These are phyloP conservation scores for Himantopus leucocephalus DNA, from an alignment of 2,113 vertebrate genomes.

Conservation along the genomic window DNA sequence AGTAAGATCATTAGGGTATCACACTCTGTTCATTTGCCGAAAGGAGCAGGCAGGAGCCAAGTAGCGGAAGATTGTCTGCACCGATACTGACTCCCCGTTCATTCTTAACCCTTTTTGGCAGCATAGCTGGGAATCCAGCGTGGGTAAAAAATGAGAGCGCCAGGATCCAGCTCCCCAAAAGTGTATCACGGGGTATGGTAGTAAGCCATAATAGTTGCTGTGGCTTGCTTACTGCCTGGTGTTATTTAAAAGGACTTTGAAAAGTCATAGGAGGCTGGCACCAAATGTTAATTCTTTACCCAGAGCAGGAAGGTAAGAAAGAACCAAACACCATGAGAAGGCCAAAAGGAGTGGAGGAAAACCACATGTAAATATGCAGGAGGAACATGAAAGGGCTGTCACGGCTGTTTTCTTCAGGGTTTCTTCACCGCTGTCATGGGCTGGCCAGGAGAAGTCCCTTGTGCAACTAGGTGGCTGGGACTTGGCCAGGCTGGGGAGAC, in stretches of 20 bases:
- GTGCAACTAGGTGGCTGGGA: not conserved
- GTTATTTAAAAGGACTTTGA: not conserved
- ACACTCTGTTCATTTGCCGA: not conserved
- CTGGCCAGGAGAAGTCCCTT: not conserved
- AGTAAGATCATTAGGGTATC: not conserved
- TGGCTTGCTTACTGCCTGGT: not conserved
- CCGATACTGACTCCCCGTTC: not conserved
- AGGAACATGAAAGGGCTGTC: not conserved
- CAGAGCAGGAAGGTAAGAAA: not conserved
- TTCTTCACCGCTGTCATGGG: not conserved
- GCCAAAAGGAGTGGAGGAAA: not conserved
- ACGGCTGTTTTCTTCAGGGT: not conserved
- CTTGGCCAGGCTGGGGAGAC: not conserved
- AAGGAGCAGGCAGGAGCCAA: not conserved
- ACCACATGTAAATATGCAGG: not conserved
- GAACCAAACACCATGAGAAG: not conserved
- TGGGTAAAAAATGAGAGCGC: not conserved
- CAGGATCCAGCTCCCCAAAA: not conserved
- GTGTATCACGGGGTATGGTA: not conserved
- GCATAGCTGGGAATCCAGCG: not conserved
- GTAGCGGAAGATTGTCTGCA: not conserved
- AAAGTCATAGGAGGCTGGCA: not conserved
- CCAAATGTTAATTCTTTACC: not conserved
- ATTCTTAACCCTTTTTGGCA: not conserved
- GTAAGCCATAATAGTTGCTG: not conserved